These are phyloP conservation scores for Leguminivora glycinivorella DNA, from an alignment of 1,140 invertebrate genomes.

Conservation along the genomic window DNA sequence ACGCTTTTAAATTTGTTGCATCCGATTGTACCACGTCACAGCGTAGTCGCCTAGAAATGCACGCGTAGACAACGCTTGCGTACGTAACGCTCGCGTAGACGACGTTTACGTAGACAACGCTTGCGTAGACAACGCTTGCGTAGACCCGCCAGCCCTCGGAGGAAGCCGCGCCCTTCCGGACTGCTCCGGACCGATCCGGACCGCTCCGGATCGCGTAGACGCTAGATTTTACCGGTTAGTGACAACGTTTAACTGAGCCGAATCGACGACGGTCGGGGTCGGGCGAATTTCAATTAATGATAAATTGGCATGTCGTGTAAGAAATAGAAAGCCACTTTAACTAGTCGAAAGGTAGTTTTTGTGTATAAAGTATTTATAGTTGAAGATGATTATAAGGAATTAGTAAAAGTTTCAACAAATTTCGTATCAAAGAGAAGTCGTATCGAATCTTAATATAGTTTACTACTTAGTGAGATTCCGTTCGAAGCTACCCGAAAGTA, in stretches of 20 bases:
- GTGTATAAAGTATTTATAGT: too few relatives aligned
- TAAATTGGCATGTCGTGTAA: neutral
- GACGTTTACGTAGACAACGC: too few relatives aligned
- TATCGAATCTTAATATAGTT: neutral
- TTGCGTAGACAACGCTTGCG: neutral
- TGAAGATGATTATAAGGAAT: too few relatives aligned
- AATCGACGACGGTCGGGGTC: neutral
- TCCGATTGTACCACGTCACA: too few relatives aligned
- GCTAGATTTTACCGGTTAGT: constrained; percentile 5
- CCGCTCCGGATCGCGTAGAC: neutral
- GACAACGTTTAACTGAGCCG: neutral
- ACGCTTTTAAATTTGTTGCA: too few relatives aligned
- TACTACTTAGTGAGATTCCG: neutral
- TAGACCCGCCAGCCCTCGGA: constrained; percentile 13
- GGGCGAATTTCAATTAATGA: neutral
- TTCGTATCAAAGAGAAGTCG: too few relatives aligned
- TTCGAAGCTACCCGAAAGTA: neutral
- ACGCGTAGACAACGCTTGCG: neutral
- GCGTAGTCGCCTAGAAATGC: too few relatives aligned
- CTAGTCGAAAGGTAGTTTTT: too few relatives aligned
- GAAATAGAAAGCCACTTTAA: too few relatives aligned
- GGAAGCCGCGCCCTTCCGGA: constrained; percentile 11
- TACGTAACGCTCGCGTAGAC: neutral
- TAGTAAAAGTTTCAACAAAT: too few relatives aligned
- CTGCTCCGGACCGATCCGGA: neutral